These are phyloP conservation scores for Creontiades dilutus DNA, from an alignment of 2,888 invertebrate species.

Conservation along the genomic window DNA sequence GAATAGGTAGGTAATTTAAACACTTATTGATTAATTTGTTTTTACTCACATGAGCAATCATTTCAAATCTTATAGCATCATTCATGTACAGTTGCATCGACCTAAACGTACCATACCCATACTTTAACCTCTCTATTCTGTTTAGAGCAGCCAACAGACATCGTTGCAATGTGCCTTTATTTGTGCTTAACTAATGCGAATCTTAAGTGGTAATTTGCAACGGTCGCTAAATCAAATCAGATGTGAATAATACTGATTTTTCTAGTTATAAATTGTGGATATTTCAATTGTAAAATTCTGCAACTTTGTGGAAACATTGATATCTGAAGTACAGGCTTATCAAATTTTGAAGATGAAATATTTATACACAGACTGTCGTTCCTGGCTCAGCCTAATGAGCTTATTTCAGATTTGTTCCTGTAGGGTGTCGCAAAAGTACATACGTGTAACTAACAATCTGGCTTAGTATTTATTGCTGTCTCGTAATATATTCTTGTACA, in stretches of 20 bases:
- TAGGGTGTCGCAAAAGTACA: neutral
- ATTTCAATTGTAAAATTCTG: neutral
- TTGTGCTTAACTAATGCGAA: neutral
- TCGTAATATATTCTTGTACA: neutral
- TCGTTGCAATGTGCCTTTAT: conserved; percentile 64
- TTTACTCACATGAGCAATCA: too few relatives aligned
- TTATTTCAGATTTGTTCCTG: neutral
- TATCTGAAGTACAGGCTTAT: neutral
- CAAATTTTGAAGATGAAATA: neutral
- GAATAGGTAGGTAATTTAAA: too few relatives aligned
- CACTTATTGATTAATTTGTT: too few relatives aligned
- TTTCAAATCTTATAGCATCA: too few relatives aligned
- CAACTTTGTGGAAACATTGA: neutral
- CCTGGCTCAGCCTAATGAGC: conserved; percentile 9
- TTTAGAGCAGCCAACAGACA: conserved; percentile 5
- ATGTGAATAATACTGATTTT: conserved; percentile 8
- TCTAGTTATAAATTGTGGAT: neutral
- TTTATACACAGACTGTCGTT: conserved; percentile 18
- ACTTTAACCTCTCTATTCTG: neutral
- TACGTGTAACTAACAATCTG: neutral
- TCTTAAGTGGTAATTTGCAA: conserved; percentile 2
- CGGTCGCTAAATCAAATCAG: conserved; percentile 28
- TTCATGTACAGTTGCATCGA: too few relatives aligned
- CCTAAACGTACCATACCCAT: too few relatives aligned
- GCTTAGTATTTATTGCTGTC: neutral